Evolutionary conservation across 2,888 invertebrate genomes (phyloP), one percentile per base, ranked within the genome.

Genomic region (Thysanoteuthis rhombus): DNA sequence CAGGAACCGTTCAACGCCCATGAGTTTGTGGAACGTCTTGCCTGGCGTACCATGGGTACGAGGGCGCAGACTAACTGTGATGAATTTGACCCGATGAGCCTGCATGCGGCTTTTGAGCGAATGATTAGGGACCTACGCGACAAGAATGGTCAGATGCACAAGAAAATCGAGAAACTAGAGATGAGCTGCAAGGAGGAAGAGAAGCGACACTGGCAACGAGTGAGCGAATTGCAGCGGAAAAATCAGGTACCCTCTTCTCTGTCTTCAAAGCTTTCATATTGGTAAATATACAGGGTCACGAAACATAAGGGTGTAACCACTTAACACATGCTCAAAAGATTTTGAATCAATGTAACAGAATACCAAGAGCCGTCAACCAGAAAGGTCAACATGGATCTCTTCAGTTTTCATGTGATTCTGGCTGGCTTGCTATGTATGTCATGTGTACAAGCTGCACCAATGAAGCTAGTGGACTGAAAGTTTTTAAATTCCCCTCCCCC

Each of bases 1-100:
- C 96, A 99, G 99, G 99, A 99, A 96, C 99, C 99, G 0, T 99
- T 99, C 97, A 99, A 99, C 97, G 98, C 99, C 28, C 99, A 99
- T 96, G 99, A 99, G 97, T 99, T 99, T 97, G 99, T 99, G 1
- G 99, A 99, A 97, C 98, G 99, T 93, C 97, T 99, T 96, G 99
- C 99, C 89, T 99, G 99, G 98, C 98, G 99, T 95, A 98, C 99
- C 93, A 98, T 99, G 97, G 98, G 98, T 91, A 98, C 98, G 95
- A 97, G 97, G 38, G 96, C 96, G 32, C 94, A 97, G 97, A 95
- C 98, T 98, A 95, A 98, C 98, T 98, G 98, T 92, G 98, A 98
- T 42, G 98, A 98, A 95, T 98, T 99, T 97, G 98, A 99, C 97
- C 99, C 99, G 0, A 98, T 98, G 96, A 97, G 98, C 94, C 98